phyloP scores from a whole-genome alignment of 2,888 invertebrate species.

The Cephus pulcher region DNA sequence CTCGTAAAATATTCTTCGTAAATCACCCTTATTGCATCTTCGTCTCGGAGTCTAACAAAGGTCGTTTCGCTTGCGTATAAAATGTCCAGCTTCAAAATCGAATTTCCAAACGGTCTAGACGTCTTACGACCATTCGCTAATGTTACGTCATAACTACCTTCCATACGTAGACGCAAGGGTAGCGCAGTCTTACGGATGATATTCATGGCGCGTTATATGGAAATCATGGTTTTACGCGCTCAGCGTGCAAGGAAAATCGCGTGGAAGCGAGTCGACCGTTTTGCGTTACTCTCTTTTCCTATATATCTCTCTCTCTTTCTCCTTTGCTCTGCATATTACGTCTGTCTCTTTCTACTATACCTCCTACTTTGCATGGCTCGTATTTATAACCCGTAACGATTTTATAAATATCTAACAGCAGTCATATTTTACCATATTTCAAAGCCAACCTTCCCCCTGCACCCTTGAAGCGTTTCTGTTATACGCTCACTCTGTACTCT shows the following conservation, averaged over 20 bases:
- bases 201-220: slow-evolving; percentile 53
- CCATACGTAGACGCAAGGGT: not conserved
- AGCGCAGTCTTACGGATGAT: slow-evolving; percentile 16
- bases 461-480: slow-evolving; percentile 6
- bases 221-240: slow-evolving; percentile 49
- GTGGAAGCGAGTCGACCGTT: slow-evolving; percentile 27
- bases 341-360: not conserved
- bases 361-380: slow-evolving; percentile 11
- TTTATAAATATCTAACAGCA: slow-evolving; percentile 55
- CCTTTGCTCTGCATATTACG: not conserved
- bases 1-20: slow-evolving; percentile 16
- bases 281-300: not conserved
- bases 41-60: slow-evolving; percentile 13
- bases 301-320: not conserved
- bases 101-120: not conserved
- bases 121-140: not conserved
- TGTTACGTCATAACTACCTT: not conserved
- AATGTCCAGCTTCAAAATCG: not conserved
- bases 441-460: not conserved
- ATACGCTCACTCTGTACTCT: not conserved
- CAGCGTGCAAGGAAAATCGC: slow-evolving; percentile 21
- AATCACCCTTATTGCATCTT: slow-evolving; percentile 26
- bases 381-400: slow-evolving; percentile 43
- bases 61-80: not conserved
- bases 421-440: slow-evolving; percentile 9